phyloP scores from a whole-genome alignment of 2,113 vertebrate species.

The Tupaia chinensis region DNA sequence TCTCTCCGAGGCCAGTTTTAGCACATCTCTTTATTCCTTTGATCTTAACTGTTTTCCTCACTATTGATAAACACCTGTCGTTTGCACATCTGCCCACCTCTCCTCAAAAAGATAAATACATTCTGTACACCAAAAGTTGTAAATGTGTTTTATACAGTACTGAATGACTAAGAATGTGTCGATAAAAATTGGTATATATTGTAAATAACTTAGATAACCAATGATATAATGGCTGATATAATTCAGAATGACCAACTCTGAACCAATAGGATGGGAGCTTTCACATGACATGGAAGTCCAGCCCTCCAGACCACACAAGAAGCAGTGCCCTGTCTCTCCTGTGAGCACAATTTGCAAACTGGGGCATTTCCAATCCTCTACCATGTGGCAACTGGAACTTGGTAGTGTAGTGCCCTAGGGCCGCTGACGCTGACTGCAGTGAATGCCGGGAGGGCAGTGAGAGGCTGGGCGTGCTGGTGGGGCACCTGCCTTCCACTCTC shows the following conservation, averaged over 20 bases:
- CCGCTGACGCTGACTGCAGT: neutral
- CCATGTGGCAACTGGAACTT: neutral
- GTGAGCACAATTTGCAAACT: accelerated
- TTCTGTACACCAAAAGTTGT: neutral
- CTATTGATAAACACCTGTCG: neutral
- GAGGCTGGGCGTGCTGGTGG: no score
- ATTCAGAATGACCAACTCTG: no score
- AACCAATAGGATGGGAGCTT: neutral
- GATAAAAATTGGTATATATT: neutral
- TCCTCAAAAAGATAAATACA: neutral
- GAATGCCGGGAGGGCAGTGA: accelerated
- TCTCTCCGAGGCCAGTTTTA: no score
- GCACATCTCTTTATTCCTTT: no score
- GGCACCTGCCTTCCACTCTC: neutral
- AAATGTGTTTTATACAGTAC: neutral
- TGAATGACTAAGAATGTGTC: neutral
- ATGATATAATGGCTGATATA: neutral
- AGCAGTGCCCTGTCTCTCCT: neutral
- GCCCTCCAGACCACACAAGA: neutral
- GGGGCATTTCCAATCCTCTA: neutral
- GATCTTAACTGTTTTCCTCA: neutral
- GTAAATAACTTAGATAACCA: neutral
- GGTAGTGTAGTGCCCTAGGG: no score
- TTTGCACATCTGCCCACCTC: neutral
- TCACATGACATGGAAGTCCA: no score